A percentile compares a stretch with the other conserved stretches of the same genome.
phyloP scores from a whole-genome alignment of 2,888 invertebrate genomes.

The Tachystola acroxantha region DNA sequence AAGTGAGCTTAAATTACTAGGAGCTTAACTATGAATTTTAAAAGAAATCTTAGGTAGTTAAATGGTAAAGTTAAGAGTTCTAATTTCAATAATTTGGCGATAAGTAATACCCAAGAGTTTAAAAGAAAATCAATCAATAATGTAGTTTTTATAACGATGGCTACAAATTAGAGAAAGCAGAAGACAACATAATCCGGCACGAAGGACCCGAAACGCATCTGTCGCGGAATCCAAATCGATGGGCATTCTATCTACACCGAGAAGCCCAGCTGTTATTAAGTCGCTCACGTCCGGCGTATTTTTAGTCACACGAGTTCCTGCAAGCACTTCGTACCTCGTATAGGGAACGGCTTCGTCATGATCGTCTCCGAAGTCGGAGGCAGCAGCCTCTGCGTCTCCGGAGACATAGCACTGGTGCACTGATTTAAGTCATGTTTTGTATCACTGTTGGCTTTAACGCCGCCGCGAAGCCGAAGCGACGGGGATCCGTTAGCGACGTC shows the following conservation, averaged over 20 bases:
- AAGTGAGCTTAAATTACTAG: no score
- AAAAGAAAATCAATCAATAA: no score
- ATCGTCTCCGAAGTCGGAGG: conserved; percentile 91
- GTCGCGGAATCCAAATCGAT: conserved; percentile 5
- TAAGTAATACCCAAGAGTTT: no score
- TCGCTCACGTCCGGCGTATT: conserved; percentile 34
- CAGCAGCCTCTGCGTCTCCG: conserved; percentile 81
- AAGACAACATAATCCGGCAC: conserved; percentile 9
- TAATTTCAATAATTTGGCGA: no score
- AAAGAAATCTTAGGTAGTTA: no score
- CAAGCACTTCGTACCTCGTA: conserved; percentile 88
- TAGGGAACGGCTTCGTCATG: conserved; percentile 93
- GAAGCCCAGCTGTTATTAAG: conserved; percentile 35
- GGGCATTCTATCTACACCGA: conserved; percentile 18
- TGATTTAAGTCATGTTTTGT: conserved; percentile 75
- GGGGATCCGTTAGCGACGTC: conserved; percentile 61
- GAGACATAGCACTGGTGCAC: conserved; percentile 86
- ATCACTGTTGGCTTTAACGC: conserved; percentile 49
- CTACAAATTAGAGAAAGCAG: no score
- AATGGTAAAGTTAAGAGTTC: no score
- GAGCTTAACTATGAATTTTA: no score
- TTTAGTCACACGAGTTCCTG: conserved; percentile 28
- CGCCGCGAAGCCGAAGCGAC: conserved; percentile 71
- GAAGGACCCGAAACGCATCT: conserved; percentile 11
- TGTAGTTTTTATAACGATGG: no score